Evolutionary conservation across 2,797 vertebrate genomes (phyloP).

Genomic region (Hapalemur alaotrensis): DNA sequence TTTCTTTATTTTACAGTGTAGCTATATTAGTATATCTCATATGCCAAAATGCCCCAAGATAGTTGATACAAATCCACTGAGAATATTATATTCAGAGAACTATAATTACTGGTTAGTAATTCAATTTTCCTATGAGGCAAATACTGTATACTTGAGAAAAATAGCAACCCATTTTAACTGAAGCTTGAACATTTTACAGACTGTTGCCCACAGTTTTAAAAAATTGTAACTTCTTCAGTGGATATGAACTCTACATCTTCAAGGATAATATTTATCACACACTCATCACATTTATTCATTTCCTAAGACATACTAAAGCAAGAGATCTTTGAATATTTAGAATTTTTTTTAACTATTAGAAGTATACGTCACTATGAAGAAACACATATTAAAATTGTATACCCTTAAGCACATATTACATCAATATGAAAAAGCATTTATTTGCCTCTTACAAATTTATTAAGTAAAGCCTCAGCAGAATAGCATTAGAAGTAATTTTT

Average conservation of each 20-base stretch:
- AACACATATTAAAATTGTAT: slow-evolving; percentile 27
- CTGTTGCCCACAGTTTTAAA: not conserved
- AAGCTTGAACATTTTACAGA: not conserved
- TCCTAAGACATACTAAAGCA: not conserved
- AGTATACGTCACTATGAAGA: slow-evolving; percentile 15
- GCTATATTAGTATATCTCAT: not conserved
- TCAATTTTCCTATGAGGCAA: slow-evolving; percentile 62
- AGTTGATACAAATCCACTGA: slow-evolving; percentile 49
- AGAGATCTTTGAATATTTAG: not conserved
- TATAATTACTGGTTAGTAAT: slow-evolving; percentile 64
- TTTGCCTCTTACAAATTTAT: slow-evolving; percentile 43
- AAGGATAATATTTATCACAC: not conserved
- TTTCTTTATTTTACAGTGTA: slow-evolving; percentile 50
- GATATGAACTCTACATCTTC: not conserved
- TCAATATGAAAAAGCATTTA: slow-evolving; percentile 41
- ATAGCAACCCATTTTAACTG: slow-evolving; percentile 45
- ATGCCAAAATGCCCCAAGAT: slow-evolving; percentile 28
- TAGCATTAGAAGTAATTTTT: slow-evolving; percentile 8
- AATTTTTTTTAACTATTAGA: not conserved
- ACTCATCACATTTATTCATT: not conserved
- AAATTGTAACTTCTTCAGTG: not conserved
- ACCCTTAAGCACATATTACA: slow-evolving; percentile 14
- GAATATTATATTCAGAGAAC: slow-evolving; percentile 42
- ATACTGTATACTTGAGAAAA: slow-evolving; percentile 33
- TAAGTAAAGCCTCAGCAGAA: not conserved